Conservation (phyloP, 53 echinoderm and acorn worm genomes). For the Temnopleurus reevesii region DNA sequence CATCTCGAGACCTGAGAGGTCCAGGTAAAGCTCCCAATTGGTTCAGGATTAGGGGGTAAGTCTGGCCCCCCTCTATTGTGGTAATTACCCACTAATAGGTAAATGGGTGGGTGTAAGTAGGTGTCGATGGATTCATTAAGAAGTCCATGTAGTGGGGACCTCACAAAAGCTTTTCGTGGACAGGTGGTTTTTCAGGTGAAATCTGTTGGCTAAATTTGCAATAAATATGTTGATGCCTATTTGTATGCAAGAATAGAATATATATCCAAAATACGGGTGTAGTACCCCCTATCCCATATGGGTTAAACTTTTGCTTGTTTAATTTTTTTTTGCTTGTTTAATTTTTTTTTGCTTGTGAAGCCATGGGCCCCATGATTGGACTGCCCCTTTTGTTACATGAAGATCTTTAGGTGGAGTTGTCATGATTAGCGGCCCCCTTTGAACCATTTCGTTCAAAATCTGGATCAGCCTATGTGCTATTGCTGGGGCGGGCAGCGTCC, state of each 20-base stretch:
- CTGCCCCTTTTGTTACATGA: no score
- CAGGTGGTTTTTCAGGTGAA: not conserved
- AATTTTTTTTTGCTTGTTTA: no score
- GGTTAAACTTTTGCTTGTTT: no score
- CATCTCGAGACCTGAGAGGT: not conserved
- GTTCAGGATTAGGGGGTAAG: conserved; percentile 11
- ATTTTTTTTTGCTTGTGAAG: no score
- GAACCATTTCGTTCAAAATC: no score
- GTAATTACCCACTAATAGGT: conserved; percentile 25
- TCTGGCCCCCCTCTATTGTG: not conserved
- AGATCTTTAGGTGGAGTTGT: no score
- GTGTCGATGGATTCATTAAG: not conserved
- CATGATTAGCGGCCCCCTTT: no score
- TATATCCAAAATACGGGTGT: not conserved
- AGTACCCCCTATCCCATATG: not conserved
- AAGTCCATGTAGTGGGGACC: not conserved
- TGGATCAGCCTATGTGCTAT: no score
- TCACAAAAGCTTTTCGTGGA: not conserved
- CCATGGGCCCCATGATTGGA: no score
- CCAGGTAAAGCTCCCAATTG: not conserved
- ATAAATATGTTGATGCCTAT: not conserved
- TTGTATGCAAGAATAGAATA: not conserved
- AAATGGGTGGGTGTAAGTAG: not conserved
- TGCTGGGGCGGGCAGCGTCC: no score
- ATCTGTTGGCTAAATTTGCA: not conserved